phyloP scores from a whole-genome alignment of 2,797 vertebrate genomes.

The Sebastes matsubarae region DNA sequence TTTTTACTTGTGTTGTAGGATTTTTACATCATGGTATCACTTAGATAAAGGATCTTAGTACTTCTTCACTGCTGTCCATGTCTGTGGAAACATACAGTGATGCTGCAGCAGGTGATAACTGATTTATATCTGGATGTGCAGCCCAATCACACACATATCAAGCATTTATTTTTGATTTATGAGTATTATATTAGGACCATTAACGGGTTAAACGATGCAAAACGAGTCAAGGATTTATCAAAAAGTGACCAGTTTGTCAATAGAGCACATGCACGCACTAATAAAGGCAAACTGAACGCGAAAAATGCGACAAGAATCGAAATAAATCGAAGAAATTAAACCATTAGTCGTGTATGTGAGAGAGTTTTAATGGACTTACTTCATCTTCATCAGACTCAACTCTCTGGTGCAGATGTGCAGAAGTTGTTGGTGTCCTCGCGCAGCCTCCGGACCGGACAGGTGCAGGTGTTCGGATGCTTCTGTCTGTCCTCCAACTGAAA shows the following conservation, averaged over 20 bases:
- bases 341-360: not conserved
- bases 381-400: conserved; percentile 35
- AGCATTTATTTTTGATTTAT: not conserved
- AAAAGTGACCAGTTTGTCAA: not conserved
- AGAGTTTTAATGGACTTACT: conserved; percentile 36
- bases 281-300: not conserved
- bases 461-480: conserved; percentile 1
- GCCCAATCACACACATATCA: not conserved
- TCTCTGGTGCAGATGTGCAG: not conserved
- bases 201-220: not conserved
- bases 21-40: not conserved
- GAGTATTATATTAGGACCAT: not conserved
- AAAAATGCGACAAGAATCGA: not conserved
- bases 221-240: not conserved
- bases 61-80: not conserved
- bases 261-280: not conserved
- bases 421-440: not conserved
- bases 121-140: not conserved
- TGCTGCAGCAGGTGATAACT: conserved; percentile 5
- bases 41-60: too few relatives aligned
- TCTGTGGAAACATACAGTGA: not conserved
- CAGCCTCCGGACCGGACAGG: conserved; percentile 6
- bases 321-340: too few relatives aligned
- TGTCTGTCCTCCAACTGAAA: not conserved
- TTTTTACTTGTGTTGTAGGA: not conserved